Base-by-base conservation (phyloP, 2,113 vertebrate species). In the Rynchops niger region DNA sequence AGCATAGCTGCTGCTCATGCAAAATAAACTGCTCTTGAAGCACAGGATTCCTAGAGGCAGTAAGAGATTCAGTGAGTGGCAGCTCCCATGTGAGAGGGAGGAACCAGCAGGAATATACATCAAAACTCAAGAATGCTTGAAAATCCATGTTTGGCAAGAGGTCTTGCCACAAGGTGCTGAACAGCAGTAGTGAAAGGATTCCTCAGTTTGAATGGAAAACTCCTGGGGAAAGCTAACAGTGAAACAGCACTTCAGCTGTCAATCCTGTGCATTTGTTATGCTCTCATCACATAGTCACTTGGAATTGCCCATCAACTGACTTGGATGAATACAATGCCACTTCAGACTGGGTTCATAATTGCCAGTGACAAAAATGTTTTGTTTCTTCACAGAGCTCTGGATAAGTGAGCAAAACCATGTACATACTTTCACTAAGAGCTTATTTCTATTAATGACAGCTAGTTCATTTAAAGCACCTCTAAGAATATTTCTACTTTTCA, bases 221-320 rank as follows among this genome's bases (percentile, higher is more conserved):
- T 96, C 92, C 53, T 62, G 74, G 66, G 86, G 53, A 93, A 82
- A 9, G 38, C 78, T 47, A 66, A 42, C 45, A 40, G 1, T 27
- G 45, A 82, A 97, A 85, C 66, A 82, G 58, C 62, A 85, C 84
- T 96, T 82, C 70, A 85, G 74, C 73, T 61, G 76, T 84, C 97
- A 89, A 23, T 93, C 58, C 78, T 62, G 18, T 29, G 58, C 71
- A 76, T 82, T 94, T 85, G 66, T 85, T 85, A 93, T 32, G 19
- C 36, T 90, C 74, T 94, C 83, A 77, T 77, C 73, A 73, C 80
- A 85, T 2, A 82, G 83, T 26, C 5, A 1, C 40, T 16, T 86
- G 72, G 86, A 91, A 78, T 11, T 82, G 81, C 43, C 71, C 77
- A 88, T 73, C 70, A 66, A 45, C 53, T 62, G 45, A 65, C 78